phyloP scores from a whole-genome alignment of 2,113 vertebrate genomes.

The Erpornis zantholeuca region DNA sequence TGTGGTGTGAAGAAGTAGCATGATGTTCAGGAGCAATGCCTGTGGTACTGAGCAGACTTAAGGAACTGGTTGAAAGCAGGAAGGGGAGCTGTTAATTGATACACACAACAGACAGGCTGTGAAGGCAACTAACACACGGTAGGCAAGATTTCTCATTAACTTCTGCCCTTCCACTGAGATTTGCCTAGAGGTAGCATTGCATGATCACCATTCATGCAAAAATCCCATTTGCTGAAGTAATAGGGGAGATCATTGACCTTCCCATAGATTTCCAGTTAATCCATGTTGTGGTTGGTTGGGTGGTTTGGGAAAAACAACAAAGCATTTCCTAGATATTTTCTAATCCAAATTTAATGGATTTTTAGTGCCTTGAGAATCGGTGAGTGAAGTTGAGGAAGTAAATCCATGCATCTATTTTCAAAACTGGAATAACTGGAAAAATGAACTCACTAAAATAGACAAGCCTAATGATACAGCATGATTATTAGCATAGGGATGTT shows the following conservation, averaged over 20 bases:
- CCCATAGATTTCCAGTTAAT: background rate
- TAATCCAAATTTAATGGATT: background rate
- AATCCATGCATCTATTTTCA: background rate
- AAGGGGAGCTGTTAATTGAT: background rate
- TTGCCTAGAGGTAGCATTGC: background rate
- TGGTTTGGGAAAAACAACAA: background rate
- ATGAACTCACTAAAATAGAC: background rate
- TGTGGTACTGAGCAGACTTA: background rate
- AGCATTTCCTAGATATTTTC: background rate
- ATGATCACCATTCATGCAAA: background rate
- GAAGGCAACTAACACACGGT: background rate
- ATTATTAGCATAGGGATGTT: background rate
- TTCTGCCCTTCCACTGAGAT: background rate
- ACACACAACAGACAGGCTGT: background rate
- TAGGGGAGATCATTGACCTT: background rate
- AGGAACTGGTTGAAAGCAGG: background rate
- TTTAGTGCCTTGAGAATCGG: background rate
- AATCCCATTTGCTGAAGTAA: background rate
- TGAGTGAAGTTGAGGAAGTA: background rate
- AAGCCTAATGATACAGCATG: background rate
- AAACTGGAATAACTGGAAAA: constrained; percentile 24
- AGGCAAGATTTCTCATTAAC: background rate
- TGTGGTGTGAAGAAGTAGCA: background rate
- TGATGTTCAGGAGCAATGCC: background rate
- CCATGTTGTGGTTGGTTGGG: background rate